phyloP scores from a whole-genome alignment of 2,888 invertebrate species.

The Acrobasis repandana region DNA sequence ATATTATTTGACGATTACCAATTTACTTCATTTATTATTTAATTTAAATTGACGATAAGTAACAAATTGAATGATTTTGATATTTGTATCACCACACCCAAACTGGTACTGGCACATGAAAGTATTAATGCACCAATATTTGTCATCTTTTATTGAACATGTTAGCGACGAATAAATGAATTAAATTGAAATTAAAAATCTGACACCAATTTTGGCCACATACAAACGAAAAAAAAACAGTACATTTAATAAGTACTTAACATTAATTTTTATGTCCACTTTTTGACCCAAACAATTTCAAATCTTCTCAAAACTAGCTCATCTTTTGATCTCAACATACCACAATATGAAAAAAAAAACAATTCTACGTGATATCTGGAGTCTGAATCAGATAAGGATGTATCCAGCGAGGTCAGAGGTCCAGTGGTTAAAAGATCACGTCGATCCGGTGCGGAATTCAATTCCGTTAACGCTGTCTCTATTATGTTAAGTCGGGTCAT shows the following conservation, averaged over 20 bases:
- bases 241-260: not conserved
- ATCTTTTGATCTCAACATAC: constrained; percentile 10
- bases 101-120: too few relatives aligned
- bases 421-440: constrained; percentile 42
- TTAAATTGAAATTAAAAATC: too few relatives aligned
- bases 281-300: not conserved
- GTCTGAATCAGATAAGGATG: constrained; percentile 34
- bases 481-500: constrained; percentile 20
- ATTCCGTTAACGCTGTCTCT: constrained; percentile 31
- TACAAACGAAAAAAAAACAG: not conserved
- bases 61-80: too few relatives aligned
- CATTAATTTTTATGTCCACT: not conserved
- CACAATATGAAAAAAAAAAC: constrained; percentile 23
- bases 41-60: too few relatives aligned
- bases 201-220: too few relatives aligned
- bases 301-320: not conserved
- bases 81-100: too few relatives aligned
- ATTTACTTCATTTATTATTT: too few relatives aligned
- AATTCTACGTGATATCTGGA: constrained; percentile 25
- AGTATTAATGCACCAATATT: too few relatives aligned
- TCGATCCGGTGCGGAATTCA: constrained; percentile 32
- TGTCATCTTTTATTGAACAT: too few relatives aligned
- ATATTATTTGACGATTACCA: too few relatives aligned
- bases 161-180: too few relatives aligned
- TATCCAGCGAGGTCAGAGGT: constrained; percentile 47